Base-by-base conservation (phyloP, 1,140 invertebrate genomes). In the Drosophila orosa region DNA sequence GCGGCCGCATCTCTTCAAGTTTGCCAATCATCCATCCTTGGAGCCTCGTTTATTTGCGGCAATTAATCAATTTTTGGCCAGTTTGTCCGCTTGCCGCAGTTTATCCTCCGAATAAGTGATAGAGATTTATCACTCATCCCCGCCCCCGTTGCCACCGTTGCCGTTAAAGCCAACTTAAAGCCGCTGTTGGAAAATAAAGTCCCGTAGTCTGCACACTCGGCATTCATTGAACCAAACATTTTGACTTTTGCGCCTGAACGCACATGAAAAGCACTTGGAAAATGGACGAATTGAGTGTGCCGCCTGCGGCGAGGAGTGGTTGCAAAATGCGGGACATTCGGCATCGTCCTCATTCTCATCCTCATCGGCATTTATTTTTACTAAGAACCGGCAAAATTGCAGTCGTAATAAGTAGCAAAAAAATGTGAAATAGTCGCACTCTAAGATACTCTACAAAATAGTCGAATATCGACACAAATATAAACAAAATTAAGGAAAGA, bases 221-320 rank as follows among this genome's bases (percentile, higher is more conserved):
- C 76, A 81, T 79, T 87, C 84, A 83, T 82, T 87, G 83, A 86
- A 87, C 82, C 83, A 74, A 65, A 58, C 45, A 77, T 86, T 86
- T 83, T 87, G 83, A 87, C 82, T 86, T 87, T 87, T 86, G 78
- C 79, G 71, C 75, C 75, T 82, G 58, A 79, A 68, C 83, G 82
- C 82, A 86, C 82, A 79, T 68, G 82, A 86, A 86, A 87, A 72
- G 83, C 74, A 47, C 68, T 81, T 59, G 68, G 54, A 60, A 73
- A 73, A 73, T 58, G 65, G 25, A 47, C 40, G 65, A 72, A 67
- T 69, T 60, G 40, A 65, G 55, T 27, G 50, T 54, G 50, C 50
- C 50, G 50, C 50, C 50, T 35, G 31, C 50, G 50, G 50, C 50
- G 19, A n/a, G 19, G 50, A 35, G 50, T 54, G 50, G 13, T 35